These are phyloP conservation scores for Macrotus californicus DNA, from an alignment of 2,113 vertebrate genomes.

Conservation along the genomic window DNA sequence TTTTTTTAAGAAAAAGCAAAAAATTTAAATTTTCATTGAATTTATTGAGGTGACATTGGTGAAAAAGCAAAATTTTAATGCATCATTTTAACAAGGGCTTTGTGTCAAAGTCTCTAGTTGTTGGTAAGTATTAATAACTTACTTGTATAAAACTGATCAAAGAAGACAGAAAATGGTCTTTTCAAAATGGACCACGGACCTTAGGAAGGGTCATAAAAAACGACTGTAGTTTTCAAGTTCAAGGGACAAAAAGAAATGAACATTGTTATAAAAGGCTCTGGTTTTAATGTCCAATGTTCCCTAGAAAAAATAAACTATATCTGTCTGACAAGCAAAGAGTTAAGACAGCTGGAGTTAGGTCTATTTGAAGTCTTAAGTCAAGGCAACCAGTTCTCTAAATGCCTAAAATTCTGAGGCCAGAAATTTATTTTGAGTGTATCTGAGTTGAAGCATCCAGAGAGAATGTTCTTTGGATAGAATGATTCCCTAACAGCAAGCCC, in stretches of 20 bases:
- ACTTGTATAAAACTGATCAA: neutral
- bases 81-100: slow-evolving; percentile 31
- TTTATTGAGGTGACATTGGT: too few relatives aligned
- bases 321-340: neutral
- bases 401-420: slow-evolving; percentile 1
- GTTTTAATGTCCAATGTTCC: neutral
- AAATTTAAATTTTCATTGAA: neutral
- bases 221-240: neutral
- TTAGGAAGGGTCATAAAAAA: neutral
- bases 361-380: slow-evolving; percentile 32
- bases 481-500: neutral
- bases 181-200: neutral
- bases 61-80: neutral
- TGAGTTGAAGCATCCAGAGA: slow-evolving; percentile 1
- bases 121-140: neutral
- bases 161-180: slow-evolving; percentile 6
- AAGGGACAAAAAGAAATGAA: neutral
- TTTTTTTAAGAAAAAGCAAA: neutral
- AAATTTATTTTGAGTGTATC: slow-evolving; percentile 4
- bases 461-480: neutral
- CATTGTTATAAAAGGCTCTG: neutral
- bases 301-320: neutral
- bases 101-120: neutral
- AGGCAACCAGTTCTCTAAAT: slow-evolving; percentile 13
- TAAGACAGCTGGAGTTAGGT: neutral